Evolutionary conservation across 2,797 vertebrate species (phyloP).

Genomic region (Margarornis squamiger): DNA sequence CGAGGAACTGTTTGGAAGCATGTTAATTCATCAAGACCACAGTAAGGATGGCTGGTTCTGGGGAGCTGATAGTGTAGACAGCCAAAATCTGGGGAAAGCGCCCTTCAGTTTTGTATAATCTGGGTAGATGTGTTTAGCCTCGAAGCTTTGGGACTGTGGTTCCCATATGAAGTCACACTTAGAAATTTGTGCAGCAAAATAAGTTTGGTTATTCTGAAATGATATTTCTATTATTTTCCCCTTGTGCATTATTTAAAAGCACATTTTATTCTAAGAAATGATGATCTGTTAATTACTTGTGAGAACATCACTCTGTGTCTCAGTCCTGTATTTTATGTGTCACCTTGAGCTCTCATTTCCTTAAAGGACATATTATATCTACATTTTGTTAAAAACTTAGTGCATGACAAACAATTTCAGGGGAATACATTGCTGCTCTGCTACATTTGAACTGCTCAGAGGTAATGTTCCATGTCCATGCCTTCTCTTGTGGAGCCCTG

Average conservation of each 20-base stretch:
- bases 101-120: neutral
- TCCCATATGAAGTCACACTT: neutral
- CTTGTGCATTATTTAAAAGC: neutral
- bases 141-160: neutral
- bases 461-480: neutral
- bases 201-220: neutral
- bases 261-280: neutral
- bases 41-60: neutral
- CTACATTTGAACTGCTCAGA: neutral
- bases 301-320: neutral
- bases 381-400: neutral
- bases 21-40: neutral
- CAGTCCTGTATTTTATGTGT: neutral
- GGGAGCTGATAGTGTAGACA: neutral
- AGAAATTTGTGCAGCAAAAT: neutral
- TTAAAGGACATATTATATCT: neutral
- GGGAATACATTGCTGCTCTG: neutral
- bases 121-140: neutral
- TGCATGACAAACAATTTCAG: neutral
- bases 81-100: neutral
- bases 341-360: conserved; percentile 39
- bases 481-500: neutral
- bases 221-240: neutral
- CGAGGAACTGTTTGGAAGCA: neutral
- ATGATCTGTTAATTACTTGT: neutral